Base-by-base conservation (phyloP, 2,797 vertebrate species). In the Neosalanx taihuensis region DNA sequence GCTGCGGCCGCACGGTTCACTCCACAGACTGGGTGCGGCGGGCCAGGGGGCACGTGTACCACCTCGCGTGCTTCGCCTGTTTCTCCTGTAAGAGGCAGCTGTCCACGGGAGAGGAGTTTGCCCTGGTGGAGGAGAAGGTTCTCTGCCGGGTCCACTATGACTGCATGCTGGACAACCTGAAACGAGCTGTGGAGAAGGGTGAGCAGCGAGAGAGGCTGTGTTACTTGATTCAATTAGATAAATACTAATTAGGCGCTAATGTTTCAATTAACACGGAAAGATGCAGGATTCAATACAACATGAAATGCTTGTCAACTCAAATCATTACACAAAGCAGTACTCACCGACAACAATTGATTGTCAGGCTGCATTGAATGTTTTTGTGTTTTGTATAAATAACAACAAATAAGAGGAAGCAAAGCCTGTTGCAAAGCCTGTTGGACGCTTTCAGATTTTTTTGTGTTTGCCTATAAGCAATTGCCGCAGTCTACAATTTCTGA, bases 21-120 rank as follows among this genome's bases (percentile, higher is more conserved):
- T 90, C 97, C 70, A 97, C 95, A 0, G 97, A 99, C 92, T 99
- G 97, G 97, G 96, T 99, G 30, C 95, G 96, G 15, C 88, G 96
- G 85, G 97, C 96, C 0, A 97, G 96, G 31, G 97, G 97, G 0
- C 96, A 94, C 2, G 96, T 98, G 0, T 99, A 98, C 49, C 97
- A 99, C 87, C 79, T 99, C 91, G 96, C 96, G 0, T 99, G 97
- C 80, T 99, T 99, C 26, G 96, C 96, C 1, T 99, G 97, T 89
- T 98, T 96, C 88, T 97, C 95, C 81, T 99, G 97, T 88, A 98
- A 98, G 76, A 90, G 96, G 17, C 97, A 99, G 81, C 95, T 99
- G 30, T 96, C 96, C 7, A 99, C 96, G 0, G 97, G 97, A 49
- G 97, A 99, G 84, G 95, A 99, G 90, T 98, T 99, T 29, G 96